These are phyloP conservation scores for Bos javanicus DNA, from an alignment of 2,113 vertebrate species.

Conservation along the genomic window DNA sequence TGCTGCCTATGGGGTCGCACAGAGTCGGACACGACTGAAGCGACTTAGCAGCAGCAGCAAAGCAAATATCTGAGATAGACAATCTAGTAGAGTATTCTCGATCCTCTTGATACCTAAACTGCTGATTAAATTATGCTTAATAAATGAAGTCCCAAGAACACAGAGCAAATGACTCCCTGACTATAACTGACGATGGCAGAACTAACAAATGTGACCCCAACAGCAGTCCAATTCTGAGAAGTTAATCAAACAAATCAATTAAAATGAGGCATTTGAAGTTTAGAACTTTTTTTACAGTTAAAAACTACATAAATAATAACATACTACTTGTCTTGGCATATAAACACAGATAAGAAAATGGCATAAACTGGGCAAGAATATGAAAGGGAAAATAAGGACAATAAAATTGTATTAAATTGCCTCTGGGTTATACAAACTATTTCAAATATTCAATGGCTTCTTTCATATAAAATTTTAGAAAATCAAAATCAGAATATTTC, in stretches of 20 bases:
- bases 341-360: constrained; percentile 43
- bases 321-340: not conserved
- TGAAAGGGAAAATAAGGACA: not conserved
- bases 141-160: not conserved
- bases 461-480: constrained; percentile 31
- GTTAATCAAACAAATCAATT: not conserved
- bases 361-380: not conserved
- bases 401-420: constrained; percentile 44
- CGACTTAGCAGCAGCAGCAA: not conserved
- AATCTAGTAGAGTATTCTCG: not conserved
- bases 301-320: not conserved
- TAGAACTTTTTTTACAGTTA: not conserved
- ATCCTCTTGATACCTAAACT: not conserved
- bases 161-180: not conserved
- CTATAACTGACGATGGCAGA: not conserved
- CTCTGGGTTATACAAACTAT: constrained; percentile 44
- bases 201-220: not conserved
- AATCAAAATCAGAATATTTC: constrained; percentile 37
- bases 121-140: not conserved
- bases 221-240: not conserved
- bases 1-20: no score
- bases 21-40: no score
- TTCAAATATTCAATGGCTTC: constrained; percentile 21
- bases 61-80: not conserved
- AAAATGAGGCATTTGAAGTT: not conserved